phyloP scores from a whole-genome alignment of 2,888 invertebrate genomes.

The Cheilosia pagana region DNA sequence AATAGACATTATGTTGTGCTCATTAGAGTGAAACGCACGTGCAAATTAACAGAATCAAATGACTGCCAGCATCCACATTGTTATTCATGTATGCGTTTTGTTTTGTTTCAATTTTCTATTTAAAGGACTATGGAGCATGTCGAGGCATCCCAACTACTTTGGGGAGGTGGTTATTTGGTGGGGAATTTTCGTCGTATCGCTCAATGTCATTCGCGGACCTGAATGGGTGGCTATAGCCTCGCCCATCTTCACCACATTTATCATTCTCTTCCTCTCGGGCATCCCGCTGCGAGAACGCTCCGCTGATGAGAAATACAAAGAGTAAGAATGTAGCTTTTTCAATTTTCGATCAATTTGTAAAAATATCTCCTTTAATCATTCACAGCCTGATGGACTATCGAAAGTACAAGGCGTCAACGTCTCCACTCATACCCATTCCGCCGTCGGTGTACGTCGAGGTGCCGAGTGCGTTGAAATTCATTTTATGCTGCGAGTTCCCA shows the following conservation, averaged over 20 bases:
- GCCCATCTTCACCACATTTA: constrained; percentile 93
- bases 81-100: constrained; percentile 24
- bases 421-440: constrained; percentile 94
- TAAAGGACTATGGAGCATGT: constrained; percentile 91
- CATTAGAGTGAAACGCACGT: constrained; percentile 72
- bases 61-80: constrained; percentile 42
- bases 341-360: constrained; percentile 45
- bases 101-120: constrained; percentile 45
- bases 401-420: constrained; percentile 94
- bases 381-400: constrained; percentile 92
- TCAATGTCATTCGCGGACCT: constrained; percentile 92
- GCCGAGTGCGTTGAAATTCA: constrained; percentile 91
- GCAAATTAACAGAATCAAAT: constrained; percentile 62
- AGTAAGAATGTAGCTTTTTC: constrained; percentile 85
- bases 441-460: constrained; percentile 94
- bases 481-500: constrained; percentile 95
- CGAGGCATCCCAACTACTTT: constrained; percentile 97
- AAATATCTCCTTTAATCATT: constrained; percentile 54
- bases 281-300: constrained; percentile 94
- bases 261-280: constrained; percentile 95
- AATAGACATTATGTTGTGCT: constrained; percentile 50
- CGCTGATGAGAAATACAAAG: constrained; percentile 94
- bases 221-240: constrained; percentile 95
- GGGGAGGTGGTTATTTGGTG: constrained; percentile 97
- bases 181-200: constrained; percentile 95